Base-by-base conservation (phyloP, 2,797 vertebrate genomes). In the Chelon labrosus region DNA sequence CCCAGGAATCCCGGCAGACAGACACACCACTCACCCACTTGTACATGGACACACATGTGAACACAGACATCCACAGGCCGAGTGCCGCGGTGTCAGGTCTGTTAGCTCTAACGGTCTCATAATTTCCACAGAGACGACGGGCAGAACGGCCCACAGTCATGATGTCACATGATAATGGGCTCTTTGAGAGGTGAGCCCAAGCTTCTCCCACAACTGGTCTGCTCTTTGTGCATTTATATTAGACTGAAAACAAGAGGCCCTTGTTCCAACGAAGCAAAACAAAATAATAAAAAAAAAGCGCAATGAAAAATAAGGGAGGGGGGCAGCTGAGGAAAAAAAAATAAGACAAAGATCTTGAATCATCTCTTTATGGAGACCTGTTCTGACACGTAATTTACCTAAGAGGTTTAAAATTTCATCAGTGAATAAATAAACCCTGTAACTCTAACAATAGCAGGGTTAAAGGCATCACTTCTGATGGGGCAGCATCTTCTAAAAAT, bases 121-220 rank as follows among this genome's bases (percentile, higher is more conserved):
- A 14, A 82, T 85, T 78, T 86, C 70, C 83, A 90, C 77, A 85
- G 67, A 77, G 53, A 79, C 5, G 69, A 79, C 80, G 49, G 50
- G 39, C 68, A 25, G 62, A 1, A 22, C 35, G 35, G 64, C 89
- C 88, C 86, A 86, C 86, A 2, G 64, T 5, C 62, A 57, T 68
- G 68, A 77, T 57, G 74, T 79, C 59, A 44, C 20, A 54, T 54
- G 7, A 93, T 81, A 93, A 93, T 71, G 74, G 85, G 62, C 85
- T 69, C 90, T 91, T 92, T 90, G 72, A 90, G 85, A 83, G 60
- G 68, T 66, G 64, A 62, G 72, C 70, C 65, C 80, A 77, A 84
- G 80, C 61, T 53, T 83, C 87, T 86, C 92, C 88, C 85, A 89
- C 90, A 75, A 73, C 66, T 65, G 75, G 59, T 70, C 78, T 60